Base-by-base conservation (phyloP, 2,888 invertebrate species). In the Hydrotaea diabolus region DNA sequence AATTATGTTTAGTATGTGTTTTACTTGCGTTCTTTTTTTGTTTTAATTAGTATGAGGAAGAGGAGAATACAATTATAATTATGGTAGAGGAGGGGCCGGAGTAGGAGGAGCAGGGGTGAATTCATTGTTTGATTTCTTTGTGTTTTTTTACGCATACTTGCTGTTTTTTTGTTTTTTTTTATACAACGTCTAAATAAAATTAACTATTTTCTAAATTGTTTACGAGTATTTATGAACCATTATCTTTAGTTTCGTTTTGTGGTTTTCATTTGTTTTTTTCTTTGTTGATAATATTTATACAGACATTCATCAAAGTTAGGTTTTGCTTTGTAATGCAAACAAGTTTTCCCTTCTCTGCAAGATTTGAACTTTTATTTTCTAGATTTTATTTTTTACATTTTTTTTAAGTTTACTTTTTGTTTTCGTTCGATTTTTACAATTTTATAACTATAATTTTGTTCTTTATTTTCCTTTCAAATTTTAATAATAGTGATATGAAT, bases 161-260 rank as follows among this genome's bases (percentile, higher is more conserved):
- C 7, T 2, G 31, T 31, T 31, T 7, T 31, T 31, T 66, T 43
- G 23, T 57, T 72, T n/a, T 73, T 26, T 64, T 72, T 78, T 75
- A 49, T 85, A 85, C 82, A 85, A 85, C 85, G 85, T 82, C 77
- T 85, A 85, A 82, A 85, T 85, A 85, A 85, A 85, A 85, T 85
- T 85, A 77, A 77, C 85, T 85, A 85, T 55, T 77, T 77, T 66
- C 77, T 85, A 85, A 82, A 80, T 80, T 85, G 79, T 73, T 66
- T 73, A 69, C 75, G 76, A 81, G 59, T 59, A 78, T 53, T 80
- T 77, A 49, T 69, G 43, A 13, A n/a, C 31, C n/a, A 62, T 66
- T 39, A 55, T 66, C 43, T 62, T 62, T 31, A 49, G 49, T 49
- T 49, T 39, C 13, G 49, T 49, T 43, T 43, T 43, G 13, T 64